phyloP scores from a whole-genome alignment of 2,888 invertebrate genomes.

The Mythimna ferrago region DNA sequence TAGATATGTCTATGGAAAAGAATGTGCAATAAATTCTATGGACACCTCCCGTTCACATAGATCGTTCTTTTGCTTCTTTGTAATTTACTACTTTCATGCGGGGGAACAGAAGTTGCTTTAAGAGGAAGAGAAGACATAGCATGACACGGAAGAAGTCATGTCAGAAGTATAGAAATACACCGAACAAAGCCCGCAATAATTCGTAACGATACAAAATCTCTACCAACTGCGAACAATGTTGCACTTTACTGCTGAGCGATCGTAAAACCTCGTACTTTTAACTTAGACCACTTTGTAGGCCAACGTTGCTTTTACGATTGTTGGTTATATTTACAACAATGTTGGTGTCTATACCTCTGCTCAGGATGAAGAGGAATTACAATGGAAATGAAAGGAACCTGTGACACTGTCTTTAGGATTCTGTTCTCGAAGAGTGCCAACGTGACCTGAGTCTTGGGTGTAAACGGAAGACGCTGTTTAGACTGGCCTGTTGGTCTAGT shows the following conservation, averaged over 20 bases:
- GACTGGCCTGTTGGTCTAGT: too few relatives aligned
- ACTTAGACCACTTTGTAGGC: constrained; percentile 53
- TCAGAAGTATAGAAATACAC: not conserved
- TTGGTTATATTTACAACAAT: constrained; percentile 55
- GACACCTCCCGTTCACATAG: too few relatives aligned
- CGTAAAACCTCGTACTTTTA: constrained; percentile 59
- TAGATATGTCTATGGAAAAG: too few relatives aligned
- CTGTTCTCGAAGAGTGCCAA: not conserved
- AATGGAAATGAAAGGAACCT: constrained; percentile 20
- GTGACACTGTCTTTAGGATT: not conserved
- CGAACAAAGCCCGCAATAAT: constrained; percentile 20
- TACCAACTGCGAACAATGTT: constrained; percentile 47
- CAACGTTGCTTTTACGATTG: constrained; percentile 44
- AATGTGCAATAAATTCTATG: too few relatives aligned
- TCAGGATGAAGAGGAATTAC: constrained; percentile 1
- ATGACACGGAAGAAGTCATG: not conserved
- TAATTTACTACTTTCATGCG: too few relatives aligned
- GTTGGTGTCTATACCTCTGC: constrained; percentile 25
- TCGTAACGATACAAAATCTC: constrained; percentile 42
- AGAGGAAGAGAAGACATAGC: too few relatives aligned
- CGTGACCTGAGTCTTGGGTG: too few relatives aligned
- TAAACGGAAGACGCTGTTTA: too few relatives aligned
- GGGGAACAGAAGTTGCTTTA: too few relatives aligned
- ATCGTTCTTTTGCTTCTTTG: too few relatives aligned
- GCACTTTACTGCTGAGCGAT: constrained; percentile 41